Conservation (phyloP, 2,888 invertebrate species). For the Phytoseiulus persimilis region DNA sequence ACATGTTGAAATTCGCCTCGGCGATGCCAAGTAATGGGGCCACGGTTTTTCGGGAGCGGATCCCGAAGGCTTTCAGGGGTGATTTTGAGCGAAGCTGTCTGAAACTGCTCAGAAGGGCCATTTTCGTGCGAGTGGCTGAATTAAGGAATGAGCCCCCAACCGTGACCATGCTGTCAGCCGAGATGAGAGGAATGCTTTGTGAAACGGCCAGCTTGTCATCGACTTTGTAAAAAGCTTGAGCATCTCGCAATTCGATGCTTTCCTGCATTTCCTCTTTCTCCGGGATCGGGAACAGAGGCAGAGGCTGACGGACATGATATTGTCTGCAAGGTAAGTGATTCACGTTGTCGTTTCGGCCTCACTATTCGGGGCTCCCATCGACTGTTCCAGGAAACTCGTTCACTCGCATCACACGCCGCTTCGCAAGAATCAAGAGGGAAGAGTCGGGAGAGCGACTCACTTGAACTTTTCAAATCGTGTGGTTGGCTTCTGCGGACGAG, state of each 20-base stretch:
- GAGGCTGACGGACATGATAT: constrained; percentile 25
- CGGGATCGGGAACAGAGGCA: constrained; percentile 23
- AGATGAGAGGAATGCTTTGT: constrained; percentile 34
- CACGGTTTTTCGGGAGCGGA: constrained; percentile 33
- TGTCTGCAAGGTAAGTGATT: neutral
- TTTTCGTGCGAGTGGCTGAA: constrained; percentile 31
- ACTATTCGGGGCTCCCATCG: too few species aligned
- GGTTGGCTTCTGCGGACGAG: constrained; percentile 32
- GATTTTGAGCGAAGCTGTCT: constrained; percentile 17
- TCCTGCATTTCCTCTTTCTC: constrained; percentile 15
- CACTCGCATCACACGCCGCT: neutral
- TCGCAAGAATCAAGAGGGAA: neutral
- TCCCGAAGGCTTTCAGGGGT: constrained; percentile 26
- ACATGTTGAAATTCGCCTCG: constrained; percentile 23
- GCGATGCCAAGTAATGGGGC: constrained; percentile 15
- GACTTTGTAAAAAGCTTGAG: constrained; percentile 23
- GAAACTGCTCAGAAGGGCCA: constrained; percentile 28
- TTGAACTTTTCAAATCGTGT: constrained; percentile 34
- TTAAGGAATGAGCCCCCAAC: constrained; percentile 32
- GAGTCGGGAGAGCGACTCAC: neutral
- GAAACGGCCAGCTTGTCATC: constrained; percentile 23
- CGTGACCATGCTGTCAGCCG: constrained; percentile 23
- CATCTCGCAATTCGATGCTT: constrained; percentile 21
- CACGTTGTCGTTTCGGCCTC: too few species aligned
- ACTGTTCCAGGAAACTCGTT: neutral